These are phyloP conservation scores for Lycorma delicatula DNA, from an alignment of 1,140 invertebrate species.

Conservation along the genomic window DNA sequence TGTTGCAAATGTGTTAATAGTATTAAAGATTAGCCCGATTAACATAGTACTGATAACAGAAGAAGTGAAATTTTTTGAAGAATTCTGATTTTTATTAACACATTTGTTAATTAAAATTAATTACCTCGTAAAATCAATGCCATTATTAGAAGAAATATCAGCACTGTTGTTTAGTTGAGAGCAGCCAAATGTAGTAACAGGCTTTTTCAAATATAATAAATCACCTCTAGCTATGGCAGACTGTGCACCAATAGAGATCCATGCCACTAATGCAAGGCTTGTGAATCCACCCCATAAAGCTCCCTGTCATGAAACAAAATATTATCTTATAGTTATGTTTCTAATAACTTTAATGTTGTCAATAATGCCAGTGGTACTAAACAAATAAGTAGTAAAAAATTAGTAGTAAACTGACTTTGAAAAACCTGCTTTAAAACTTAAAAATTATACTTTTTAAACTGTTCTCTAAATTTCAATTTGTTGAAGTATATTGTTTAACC, in stretches of 20 bases:
- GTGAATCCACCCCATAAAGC: slow-evolving; percentile 62
- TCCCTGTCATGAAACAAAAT: slow-evolving; percentile 47
- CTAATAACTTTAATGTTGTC: neutral
- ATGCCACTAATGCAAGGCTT: slow-evolving; percentile 62
- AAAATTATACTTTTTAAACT: neutral
- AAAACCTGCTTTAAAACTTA: neutral
- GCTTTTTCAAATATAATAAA: slow-evolving; percentile 41
- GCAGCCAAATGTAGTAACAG: slow-evolving; percentile 24
- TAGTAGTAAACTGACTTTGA: neutral
- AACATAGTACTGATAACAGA: neutral
- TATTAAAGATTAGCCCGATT: neutral
- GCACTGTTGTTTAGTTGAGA: neutral
- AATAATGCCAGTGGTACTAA: neutral
- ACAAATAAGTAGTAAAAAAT: neutral
- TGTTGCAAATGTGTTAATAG: neutral
- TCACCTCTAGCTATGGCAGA: slow-evolving; percentile 54
- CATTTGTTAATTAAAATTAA: slow-evolving; percentile 3
- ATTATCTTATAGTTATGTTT: neutral
- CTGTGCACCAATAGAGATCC: slow-evolving; percentile 80
- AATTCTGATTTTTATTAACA: neutral
- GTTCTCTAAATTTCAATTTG: neutral
- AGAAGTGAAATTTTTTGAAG: no score
- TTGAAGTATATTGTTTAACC: no score
- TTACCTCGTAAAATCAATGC: neutral
- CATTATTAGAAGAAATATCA: neutral